phyloP scores from a whole-genome alignment of 2,113 vertebrate genomes.

The sheep (Ovis aries) region DNA sequence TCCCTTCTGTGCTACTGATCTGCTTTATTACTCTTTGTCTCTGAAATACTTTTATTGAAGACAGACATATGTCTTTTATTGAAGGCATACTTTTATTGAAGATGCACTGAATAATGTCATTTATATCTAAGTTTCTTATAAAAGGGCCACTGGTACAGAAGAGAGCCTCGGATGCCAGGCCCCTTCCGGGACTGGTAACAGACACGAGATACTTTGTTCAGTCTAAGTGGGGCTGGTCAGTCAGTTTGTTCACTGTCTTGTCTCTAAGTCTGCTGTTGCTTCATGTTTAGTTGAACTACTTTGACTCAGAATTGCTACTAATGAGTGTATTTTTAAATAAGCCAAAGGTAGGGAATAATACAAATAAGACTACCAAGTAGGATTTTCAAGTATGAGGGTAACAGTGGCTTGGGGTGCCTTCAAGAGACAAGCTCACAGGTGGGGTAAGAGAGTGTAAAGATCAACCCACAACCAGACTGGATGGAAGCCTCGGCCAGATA shows the following conservation, averaged over 20 bases:
- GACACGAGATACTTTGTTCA: neutral
- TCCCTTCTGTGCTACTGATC: neutral
- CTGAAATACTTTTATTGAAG: neutral
- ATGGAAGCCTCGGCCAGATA: neutral
- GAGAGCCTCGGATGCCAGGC: neutral
- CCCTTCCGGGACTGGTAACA: neutral
- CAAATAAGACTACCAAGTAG: neutral
- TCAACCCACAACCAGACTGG: neutral
- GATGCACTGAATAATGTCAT: neutral
- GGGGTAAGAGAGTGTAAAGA: neutral
- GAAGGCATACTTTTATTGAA: neutral
- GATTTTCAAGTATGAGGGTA: neutral
- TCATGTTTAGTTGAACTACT: neutral
- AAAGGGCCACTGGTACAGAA: neutral
- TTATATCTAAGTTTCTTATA: neutral
- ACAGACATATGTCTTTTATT: neutral
- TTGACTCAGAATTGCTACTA: neutral
- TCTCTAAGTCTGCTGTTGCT: neutral
- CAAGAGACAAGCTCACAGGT: neutral
- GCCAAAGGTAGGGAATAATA: neutral
- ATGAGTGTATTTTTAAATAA: neutral
- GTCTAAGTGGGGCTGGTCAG: neutral
- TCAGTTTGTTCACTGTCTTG: neutral
- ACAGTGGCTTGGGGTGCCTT: neutral
- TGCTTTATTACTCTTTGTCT: neutral